Conservation (phyloP, 2,888 invertebrate genomes). For the Gerris lacustris region DNA sequence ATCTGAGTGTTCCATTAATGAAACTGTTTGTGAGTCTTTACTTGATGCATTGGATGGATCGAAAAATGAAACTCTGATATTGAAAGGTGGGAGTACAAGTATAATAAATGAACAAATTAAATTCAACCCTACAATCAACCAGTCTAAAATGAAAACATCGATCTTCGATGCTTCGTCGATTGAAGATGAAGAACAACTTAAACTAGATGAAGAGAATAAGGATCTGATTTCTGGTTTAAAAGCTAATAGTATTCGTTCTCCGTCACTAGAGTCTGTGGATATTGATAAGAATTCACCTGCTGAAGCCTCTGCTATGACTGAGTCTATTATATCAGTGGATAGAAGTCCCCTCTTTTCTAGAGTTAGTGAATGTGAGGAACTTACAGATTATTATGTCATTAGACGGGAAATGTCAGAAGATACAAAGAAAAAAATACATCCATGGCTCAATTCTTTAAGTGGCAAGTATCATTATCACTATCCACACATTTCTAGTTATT, state of each 20-base stretch:
- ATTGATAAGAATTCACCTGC: background rate
- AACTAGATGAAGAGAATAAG: background rate
- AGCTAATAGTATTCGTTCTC: background rate
- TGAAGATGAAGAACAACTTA: background rate
- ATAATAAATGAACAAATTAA: too few relatives aligned
- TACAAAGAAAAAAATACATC: background rate
- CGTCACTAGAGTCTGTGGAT: background rate
- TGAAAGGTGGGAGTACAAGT: too few relatives aligned
- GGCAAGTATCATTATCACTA: background rate
- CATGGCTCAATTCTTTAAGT: background rate
- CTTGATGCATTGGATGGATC: background rate
- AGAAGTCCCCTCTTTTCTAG: background rate
- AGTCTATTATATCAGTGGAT: background rate
- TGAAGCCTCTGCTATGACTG: background rate
- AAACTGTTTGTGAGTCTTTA: background rate
- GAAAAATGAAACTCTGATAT: too few relatives aligned
- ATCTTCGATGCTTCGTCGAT: background rate
- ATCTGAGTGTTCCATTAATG: too few relatives aligned
- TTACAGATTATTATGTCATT: background rate
- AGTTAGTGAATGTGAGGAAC: background rate
- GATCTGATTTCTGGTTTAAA: background rate
- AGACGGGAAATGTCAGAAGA: background rate
- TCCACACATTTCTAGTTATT: too few relatives aligned
- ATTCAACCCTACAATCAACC: background rate
- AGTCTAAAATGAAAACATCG: background rate